phyloP scores from a whole-genome alignment of 2,797 vertebrate species.

The Brachymystax lenok region DNA sequence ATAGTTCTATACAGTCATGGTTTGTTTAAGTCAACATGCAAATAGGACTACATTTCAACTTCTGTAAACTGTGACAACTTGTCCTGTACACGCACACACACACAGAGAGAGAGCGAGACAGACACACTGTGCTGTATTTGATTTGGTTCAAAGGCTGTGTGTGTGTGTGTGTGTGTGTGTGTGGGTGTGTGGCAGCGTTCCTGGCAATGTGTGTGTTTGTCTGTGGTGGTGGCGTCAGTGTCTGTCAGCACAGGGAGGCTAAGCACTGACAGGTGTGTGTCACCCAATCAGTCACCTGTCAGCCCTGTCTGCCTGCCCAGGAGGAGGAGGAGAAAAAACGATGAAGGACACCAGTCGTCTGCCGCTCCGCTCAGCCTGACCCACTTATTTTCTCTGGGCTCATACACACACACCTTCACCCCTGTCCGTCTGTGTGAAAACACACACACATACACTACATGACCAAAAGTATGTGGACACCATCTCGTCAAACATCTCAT shows the following conservation, averaged over 20 bases:
- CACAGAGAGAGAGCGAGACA: too few relatives aligned
- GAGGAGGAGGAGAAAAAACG: slow-evolving; percentile 48
- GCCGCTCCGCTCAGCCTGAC: slow-evolving; percentile 53
- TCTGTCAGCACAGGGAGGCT: slow-evolving; percentile 38
- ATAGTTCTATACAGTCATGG: too few relatives aligned
- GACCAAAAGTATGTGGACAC: too few relatives aligned
- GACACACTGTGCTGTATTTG: too few relatives aligned
- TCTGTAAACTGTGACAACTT: too few relatives aligned
- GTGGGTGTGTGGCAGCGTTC: slow-evolving; percentile 1
- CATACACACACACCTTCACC: background rate
- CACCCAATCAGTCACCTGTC: slow-evolving; percentile 72
- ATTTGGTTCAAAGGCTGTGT: too few relatives aligned
- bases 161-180: slow-evolving; percentile 26
- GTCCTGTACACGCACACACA: too few relatives aligned
- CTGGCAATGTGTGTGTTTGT: slow-evolving; percentile 31
- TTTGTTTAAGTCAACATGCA: too few relatives aligned
- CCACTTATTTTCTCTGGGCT: slow-evolving; percentile 36
- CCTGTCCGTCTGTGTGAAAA: background rate
- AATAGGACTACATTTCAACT: too few relatives aligned
- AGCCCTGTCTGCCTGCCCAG: slow-evolving; percentile 32
- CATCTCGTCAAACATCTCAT: too few relatives aligned
- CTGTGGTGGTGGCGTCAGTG: slow-evolving; percentile 22
- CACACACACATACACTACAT: slow-evolving; percentile 24
- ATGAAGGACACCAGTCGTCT: slow-evolving; percentile 60
- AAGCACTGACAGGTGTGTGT: slow-evolving; percentile 69